Base-by-base conservation (phyloP, 2,888 invertebrate genomes). In the Dryobotodes eremita region DNA sequence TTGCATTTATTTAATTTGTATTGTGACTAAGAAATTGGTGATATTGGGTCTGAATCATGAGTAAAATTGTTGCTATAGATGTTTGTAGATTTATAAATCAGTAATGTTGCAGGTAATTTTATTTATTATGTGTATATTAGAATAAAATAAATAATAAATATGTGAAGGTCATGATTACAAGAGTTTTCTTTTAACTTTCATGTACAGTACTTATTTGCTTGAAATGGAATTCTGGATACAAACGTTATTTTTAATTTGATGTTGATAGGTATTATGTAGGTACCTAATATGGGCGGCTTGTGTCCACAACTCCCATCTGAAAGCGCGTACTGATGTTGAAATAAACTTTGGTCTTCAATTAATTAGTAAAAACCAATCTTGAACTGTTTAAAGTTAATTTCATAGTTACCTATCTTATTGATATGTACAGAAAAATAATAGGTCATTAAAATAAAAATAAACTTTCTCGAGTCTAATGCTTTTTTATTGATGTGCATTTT, bases 401-500 rank as follows among this genome's bases (percentile, higher is more conserved):
- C 20, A 23, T 50, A 50, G 2, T 1, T 0, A n/a, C n/a, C n/a
- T 15, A 48, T 36, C 26, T 13, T 57, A 69, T 13, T 48, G 73
- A 8, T 69, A 7, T 70, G 48, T 48, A 4, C 23, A 48, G n/a
- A 26, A 57, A 66, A 77, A 36, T 8, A 0, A 31, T 17, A 62
- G 20, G n/a, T 23, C 17, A 59, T 53, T 8, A 65, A 55, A 64
- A 64, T 53, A 26, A 71, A 26, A 71, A 68, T 31, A 68, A 36
- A 31, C 46, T 48, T 66, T 13, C 15, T 31, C 2, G 13, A 73
- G 42, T 75, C 72, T 70, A 85, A 78, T 64, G 20, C 13, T 64
- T 83, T 55, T 84, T 86, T 83, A 84, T 77, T 86, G 73, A 36
- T 31, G 86, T 84, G 84, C 78, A 68, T 71, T 64, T 72, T 79